Base-by-base conservation (phyloP, 2,113 vertebrate genomes). In the Brienomyrus longianalis region DNA sequence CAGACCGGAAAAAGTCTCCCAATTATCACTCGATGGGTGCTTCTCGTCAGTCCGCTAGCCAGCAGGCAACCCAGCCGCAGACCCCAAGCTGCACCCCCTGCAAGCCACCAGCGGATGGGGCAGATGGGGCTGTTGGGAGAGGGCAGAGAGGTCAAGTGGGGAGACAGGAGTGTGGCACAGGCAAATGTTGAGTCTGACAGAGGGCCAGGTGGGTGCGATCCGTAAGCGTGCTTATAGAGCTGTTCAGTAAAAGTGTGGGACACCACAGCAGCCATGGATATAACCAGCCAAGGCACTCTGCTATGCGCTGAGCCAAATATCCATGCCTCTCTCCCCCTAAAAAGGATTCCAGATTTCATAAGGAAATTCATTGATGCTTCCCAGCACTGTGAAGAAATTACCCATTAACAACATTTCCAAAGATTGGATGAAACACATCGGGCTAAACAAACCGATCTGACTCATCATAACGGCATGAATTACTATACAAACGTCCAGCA, bases 151-250 rank as follows among this genome's bases (percentile, higher is more conserved):
- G 8, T 85, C 13, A 3, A 77, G 23, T n/a, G 85, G 27, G 17
- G n/a, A 54, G 50, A 35, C 92, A 88, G 90, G 89, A 88, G 90
- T 88, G 89, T 89, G 52, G 89, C 84, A 90, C 86, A 88, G 59
- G 74, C 74, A 27, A 83, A n/a, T 92, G 91, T 92, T 87, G 62
- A 90, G 91, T 13, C 74, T 86, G 92, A 59, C 62, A 89, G 52
- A 89, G 66, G 87, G 80, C 94, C 95, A 95, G 94, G 94, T 95
- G 95, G 94, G 95, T 95, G 90, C 94, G 93, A 95, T 95, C 94
- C 94, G 35, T 1, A 89, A 89, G 91, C 85, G 88, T 31, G 31
- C n/a, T 91, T 93, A 91, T 92, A 88, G 80, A 93, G 92, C 94
- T 93, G 92, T 23, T 21, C 92, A 92, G 89, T 91, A 93, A 89